A percentile compares a stretch with the other conserved stretches of the same genome.
Conservation (phyloP, 2,113 vertebrate genomes). For the Regulus satrapa region DNA sequence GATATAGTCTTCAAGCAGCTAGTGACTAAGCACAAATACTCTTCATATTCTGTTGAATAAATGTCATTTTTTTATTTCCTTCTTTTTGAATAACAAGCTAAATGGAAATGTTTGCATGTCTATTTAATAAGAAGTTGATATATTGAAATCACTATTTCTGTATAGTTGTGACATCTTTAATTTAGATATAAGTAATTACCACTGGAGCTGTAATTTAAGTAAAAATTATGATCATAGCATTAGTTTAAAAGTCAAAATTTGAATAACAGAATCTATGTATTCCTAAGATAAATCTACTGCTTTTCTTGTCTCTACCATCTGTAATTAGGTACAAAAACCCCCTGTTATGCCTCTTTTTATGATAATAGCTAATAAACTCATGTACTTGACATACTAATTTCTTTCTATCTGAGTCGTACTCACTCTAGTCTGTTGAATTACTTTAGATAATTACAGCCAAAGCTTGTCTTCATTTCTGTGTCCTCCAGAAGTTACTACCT, state of each 20-base stretch:
- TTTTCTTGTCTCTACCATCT: neutral
- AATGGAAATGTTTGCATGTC: neutral
- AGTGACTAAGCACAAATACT: neutral
- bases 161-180: neutral
- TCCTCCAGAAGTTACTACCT: neutral
- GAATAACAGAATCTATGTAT: neutral
- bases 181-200: neutral
- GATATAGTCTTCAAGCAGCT: neutral
- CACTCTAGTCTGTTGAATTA: neutral
- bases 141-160: neutral
- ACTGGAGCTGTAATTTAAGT: neutral
- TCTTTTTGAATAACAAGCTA: neutral
- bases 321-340: neutral
- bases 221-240: neutral
- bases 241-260: neutral
- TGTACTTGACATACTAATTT: neutral
- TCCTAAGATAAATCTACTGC: neutral
- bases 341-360: neutral
- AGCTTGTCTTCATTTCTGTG: neutral
- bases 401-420: rapidly evolving
- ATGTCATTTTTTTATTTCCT: neutral
- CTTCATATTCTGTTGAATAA: neutral
- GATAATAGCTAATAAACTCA: neutral
- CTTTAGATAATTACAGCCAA: neutral
- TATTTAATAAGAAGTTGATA: neutral